Percentiles rank a stretch among this genome's conserved stretches.
These are phyloP conservation scores for human (Homo sapiens) DNA, from an alignment of 2,113 vertebrate species.

Conservation along the genomic window DNA sequence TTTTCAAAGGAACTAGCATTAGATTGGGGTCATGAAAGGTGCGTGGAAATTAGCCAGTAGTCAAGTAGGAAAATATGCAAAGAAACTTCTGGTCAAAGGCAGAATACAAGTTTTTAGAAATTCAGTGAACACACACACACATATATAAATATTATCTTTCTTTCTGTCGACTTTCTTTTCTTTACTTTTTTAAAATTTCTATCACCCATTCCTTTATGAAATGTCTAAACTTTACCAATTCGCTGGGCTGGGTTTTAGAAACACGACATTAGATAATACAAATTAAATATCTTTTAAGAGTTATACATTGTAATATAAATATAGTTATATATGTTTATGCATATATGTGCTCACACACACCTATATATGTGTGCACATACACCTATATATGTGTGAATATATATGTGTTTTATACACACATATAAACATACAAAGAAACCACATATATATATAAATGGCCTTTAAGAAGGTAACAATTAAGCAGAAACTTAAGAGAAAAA, in stretches of 20 bases:
- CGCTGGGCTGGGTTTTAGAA: neutral
- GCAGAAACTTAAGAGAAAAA: neutral
- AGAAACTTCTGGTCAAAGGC: neutral
- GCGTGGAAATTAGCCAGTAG: neutral
- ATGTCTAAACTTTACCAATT: neutral
- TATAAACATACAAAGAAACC: no score
- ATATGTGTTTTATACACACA: no score
- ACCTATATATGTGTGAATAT: neutral
- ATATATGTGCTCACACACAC: no score
- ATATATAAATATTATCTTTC: neutral
- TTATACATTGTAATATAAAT: neutral
- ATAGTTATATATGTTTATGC: neutral
- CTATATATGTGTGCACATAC: neutral
- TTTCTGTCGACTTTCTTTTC: neutral
- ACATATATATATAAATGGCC: no score
- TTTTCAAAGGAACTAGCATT: neutral
- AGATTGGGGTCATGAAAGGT: neutral
- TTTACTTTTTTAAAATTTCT: neutral
- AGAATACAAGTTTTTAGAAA: neutral
- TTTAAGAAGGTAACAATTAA: neutral
- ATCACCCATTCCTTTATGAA: neutral
- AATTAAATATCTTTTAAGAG: neutral
- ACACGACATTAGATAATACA: neutral
- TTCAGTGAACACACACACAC: neutral
- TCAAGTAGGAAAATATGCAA: neutral